Evolutionary conservation across 2,797 vertebrate species (phyloP).

Genomic region (Poeciliopsis presidionis): DNA sequence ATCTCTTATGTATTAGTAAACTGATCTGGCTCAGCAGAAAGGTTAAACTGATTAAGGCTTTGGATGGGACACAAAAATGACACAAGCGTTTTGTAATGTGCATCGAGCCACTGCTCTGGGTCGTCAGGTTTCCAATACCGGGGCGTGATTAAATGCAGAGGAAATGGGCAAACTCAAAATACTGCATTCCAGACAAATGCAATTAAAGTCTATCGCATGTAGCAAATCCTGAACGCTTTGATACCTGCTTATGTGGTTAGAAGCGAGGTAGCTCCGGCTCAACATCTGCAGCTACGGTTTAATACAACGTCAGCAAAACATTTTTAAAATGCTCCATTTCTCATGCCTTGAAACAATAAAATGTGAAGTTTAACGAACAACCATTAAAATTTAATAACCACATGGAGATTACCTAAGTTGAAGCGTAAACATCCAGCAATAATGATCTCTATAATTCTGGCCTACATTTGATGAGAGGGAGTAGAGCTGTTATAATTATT

Average conservation of each 20-base stretch:
- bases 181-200: conserved; percentile 80
- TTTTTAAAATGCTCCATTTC: not conserved
- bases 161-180: conserved; percentile 80
- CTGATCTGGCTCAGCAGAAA: conserved; percentile 72
- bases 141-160: conserved; percentile 72
- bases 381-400: not conserved
- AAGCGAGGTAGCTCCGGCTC: conserved; percentile 48
- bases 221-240: conserved; percentile 64
- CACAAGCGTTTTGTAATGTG: conserved; percentile 76
- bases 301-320: not conserved
- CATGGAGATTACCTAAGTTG: not conserved
- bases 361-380: not conserved
- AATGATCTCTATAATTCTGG: not conserved
- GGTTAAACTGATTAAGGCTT: conserved; percentile 82
- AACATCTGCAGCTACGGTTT: conserved; percentile 30
- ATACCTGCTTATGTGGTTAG: conserved; percentile 64
- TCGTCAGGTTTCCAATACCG: conserved; percentile 72
- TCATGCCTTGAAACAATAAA: not conserved
- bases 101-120: conserved; percentile 45
- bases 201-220: conserved; percentile 72
- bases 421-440: not conserved
- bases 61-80: conserved; percentile 81
- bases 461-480: not conserved
- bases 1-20: conserved; percentile 72
- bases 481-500: not conserved